These are phyloP conservation scores for Leucoraja erinaceus DNA, from an alignment of 2,113 vertebrate genomes.

Conservation along the genomic window DNA sequence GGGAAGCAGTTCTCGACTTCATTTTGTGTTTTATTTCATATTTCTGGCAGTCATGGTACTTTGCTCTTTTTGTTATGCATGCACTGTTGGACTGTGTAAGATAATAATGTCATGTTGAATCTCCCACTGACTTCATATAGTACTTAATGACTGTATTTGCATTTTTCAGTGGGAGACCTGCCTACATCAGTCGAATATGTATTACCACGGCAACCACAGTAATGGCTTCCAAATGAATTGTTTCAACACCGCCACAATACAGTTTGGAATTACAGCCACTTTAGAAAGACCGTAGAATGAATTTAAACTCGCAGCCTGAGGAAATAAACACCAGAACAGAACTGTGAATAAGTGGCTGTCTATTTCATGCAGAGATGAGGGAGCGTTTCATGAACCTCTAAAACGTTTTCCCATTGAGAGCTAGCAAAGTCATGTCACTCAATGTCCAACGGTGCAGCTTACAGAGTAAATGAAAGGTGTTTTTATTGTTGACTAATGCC, in stretches of 20 bases:
- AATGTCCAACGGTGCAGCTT: too few species aligned
- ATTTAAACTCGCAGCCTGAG: background rate
- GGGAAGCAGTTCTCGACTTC: background rate
- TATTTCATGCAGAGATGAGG: too few species aligned
- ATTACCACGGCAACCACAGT: background rate
- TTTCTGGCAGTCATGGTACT: background rate
- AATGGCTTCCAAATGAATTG: background rate
- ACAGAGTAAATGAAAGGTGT: too few species aligned
- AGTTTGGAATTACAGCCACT: background rate
- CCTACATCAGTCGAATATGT: background rate
- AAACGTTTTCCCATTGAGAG: too few species aligned
- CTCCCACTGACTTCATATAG: background rate
- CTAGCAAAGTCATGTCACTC: too few species aligned
- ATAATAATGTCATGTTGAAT: background rate
- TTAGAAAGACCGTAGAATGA: background rate
- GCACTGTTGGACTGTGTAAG: background rate
- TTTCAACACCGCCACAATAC: background rate
- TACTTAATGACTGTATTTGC: conserved; percentile 18
- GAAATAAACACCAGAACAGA: background rate
- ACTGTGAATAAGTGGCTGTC: too few species aligned
- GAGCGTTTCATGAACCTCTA: too few species aligned
- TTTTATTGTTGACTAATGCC: too few species aligned
- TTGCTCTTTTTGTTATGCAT: background rate
- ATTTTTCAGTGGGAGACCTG: background rate
- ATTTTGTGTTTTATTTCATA: background rate